phyloP scores from a whole-genome alignment of 1,140 invertebrate genomes.

The Hylaeus anthracinus region DNA sequence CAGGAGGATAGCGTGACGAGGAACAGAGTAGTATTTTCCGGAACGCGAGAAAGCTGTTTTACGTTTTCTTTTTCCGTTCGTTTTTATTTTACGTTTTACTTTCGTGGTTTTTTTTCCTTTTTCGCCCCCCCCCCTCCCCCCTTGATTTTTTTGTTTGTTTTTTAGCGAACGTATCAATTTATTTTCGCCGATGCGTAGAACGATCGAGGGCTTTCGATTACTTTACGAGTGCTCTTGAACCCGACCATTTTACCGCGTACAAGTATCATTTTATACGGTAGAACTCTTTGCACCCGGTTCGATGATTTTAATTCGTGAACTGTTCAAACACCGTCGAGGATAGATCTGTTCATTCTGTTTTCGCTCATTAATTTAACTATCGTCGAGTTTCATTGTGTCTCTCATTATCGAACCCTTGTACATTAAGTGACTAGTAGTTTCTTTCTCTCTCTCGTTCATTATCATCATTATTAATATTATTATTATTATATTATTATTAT shows the following conservation, averaged over 20 bases:
- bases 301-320: slow-evolving; percentile 56
- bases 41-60: slow-evolving; percentile 32
- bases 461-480: slow-evolving; percentile 50
- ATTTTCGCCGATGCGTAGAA: slow-evolving; percentile 2
- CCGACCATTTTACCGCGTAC: slow-evolving; percentile 61
- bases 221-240: slow-evolving; percentile 69
- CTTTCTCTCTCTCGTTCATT: slow-evolving; percentile 55
- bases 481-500: slow-evolving; percentile 34
- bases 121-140: too few species aligned
- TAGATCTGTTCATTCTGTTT: slow-evolving; percentile 70
- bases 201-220: slow-evolving; percentile 63
- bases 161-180: slow-evolving; percentile 19
- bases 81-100: slow-evolving; percentile 1
- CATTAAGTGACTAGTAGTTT: slow-evolving; percentile 61
- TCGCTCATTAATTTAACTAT: slow-evolving; percentile 67
- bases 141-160: neutral
- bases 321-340: slow-evolving; percentile 41
- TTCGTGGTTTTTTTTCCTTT: neutral
- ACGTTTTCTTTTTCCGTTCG: slow-evolving; percentile 1
- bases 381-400: slow-evolving; percentile 61
- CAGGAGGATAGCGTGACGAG: slow-evolving; percentile 21
- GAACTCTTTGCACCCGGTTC: slow-evolving; percentile 57
- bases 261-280: slow-evolving; percentile 66
- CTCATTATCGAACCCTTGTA: slow-evolving; percentile 59
- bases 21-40: slow-evolving; percentile 53